Conservation (phyloP, 2,113 vertebrate genomes). For the Cephalopholis sonnerati region DNA sequence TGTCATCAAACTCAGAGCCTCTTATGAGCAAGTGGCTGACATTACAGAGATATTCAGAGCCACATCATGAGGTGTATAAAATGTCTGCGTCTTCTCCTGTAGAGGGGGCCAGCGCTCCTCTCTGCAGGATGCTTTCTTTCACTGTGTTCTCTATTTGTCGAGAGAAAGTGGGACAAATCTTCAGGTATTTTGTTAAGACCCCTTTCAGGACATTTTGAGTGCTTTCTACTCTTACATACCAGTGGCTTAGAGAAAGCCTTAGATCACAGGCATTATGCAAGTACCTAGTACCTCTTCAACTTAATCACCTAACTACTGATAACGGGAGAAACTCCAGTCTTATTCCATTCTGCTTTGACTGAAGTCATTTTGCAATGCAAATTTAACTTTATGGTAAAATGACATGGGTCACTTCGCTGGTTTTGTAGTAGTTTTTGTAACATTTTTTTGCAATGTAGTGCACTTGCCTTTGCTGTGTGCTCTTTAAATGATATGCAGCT, state of each 20-base stretch:
- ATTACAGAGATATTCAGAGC: conserved; percentile 8
- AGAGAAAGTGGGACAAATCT: conserved; percentile 53
- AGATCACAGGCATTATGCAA: conserved; percentile 38
- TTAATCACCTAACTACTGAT: conserved; percentile 58
- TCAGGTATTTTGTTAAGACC: conserved; percentile 53
- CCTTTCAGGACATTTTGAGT: conserved; percentile 48
- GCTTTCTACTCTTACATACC: conserved; percentile 24
- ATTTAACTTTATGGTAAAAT: conserved; percentile 23
- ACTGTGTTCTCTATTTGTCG: conserved; percentile 35
- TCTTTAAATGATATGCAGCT: conserved; percentile 31
- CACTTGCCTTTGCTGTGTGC: neutral
- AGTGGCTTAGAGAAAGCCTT: conserved; percentile 34
- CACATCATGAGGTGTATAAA: neutral
- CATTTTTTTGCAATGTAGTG: neutral
- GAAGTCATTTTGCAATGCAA: conserved; percentile 9
- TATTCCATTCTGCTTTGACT: conserved; percentile 8
- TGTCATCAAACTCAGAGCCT: conserved; percentile 7
- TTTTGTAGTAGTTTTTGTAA: neutral
- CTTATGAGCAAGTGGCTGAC: neutral
- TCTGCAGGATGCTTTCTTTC: conserved; percentile 1
- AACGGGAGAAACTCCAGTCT: conserved; percentile 32
- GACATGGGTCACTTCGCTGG: neutral
- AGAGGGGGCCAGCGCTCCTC: conserved; percentile 78
- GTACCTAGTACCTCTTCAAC: conserved; percentile 39
- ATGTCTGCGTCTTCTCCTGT: conserved; percentile 58